phyloP scores from a whole-genome alignment of 2,797 vertebrate species.

The Lindbergichthys nudifrons region DNA sequence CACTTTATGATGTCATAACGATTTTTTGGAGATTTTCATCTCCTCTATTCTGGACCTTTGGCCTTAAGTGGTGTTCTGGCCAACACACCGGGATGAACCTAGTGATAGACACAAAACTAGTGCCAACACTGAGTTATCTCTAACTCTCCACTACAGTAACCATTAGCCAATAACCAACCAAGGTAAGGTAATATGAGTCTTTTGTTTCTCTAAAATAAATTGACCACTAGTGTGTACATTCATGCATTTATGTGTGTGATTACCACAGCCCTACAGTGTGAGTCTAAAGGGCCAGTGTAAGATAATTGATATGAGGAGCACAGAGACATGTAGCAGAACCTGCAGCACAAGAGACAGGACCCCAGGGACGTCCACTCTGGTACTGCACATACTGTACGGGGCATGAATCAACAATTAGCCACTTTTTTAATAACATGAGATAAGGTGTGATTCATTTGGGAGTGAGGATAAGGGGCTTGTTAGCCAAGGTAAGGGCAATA shows the following conservation, averaged over 20 bases:
- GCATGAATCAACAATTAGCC: conserved; percentile 49
- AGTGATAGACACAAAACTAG: too few species aligned
- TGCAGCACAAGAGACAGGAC: conserved; percentile 77
- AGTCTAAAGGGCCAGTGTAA: conserved; percentile 70
- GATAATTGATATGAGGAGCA: conserved; percentile 71
- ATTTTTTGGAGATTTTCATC: too few species aligned
- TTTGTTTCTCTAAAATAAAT: background rate
- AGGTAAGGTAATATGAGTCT: background rate
- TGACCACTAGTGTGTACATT: background rate
- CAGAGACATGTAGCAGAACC: conserved; percentile 76
- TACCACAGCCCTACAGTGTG: conserved; percentile 72
- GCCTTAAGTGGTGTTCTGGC: too few species aligned
- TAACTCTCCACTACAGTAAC: too few species aligned
- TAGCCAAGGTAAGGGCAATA: conserved; percentile 53
- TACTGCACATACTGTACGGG: conserved; percentile 40
- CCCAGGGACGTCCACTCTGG: conserved; percentile 82
- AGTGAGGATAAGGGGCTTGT: conserved; percentile 37
- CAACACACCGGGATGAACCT: too few species aligned
- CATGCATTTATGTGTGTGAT: conserved; percentile 27
- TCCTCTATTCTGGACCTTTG: too few species aligned
- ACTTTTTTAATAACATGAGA: conserved; percentile 55
- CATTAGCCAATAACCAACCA: too few species aligned
- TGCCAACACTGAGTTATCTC: too few species aligned
- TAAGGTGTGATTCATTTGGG: conserved; percentile 46
- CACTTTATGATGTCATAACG: too few species aligned